Conservation (phyloP, 23 tunicate species). For the Corella eumyota region DNA sequence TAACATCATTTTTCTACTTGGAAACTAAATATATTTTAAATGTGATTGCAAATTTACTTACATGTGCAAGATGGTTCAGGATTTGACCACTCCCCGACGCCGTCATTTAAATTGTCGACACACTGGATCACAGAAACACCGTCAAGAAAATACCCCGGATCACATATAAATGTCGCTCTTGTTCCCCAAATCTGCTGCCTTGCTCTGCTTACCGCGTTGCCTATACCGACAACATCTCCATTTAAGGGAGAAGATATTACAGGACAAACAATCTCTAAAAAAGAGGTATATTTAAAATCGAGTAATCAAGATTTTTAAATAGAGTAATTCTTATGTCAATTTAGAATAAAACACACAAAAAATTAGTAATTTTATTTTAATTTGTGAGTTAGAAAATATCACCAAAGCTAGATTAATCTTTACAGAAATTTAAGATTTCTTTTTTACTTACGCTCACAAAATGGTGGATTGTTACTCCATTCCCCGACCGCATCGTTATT, state of each 20-base stretch:
- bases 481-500: slow-evolving; percentile 24
- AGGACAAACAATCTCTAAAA: slow-evolving; percentile 10
- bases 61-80: slow-evolving; percentile 4
- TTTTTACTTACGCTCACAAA: slow-evolving; percentile 21
- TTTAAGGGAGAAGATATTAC: slow-evolving; percentile 11
- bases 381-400: no score
- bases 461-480: slow-evolving; percentile 21
- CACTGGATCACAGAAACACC: slow-evolving; percentile 19
- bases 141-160: slow-evolving; percentile 23
- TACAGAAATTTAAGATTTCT: no score
- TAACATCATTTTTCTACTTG: no score
- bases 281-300: no score
- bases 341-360: no score
- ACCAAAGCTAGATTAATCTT: no score
- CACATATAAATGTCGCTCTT: slow-evolving; percentile 1
- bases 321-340: no score
- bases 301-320: no score
- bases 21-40: no score
- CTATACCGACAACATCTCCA: slow-evolving; percentile 7
- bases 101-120: slow-evolving; percentile 23
- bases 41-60: no score
- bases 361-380: no score
- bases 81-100: slow-evolving; percentile 41
- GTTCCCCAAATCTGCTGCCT: slow-evolving; percentile 12
- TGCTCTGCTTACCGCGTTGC: no score